Evolutionary conservation across 2,113 vertebrate genomes (phyloP).

Genomic region (Laterallus jamaicensis): DNA sequence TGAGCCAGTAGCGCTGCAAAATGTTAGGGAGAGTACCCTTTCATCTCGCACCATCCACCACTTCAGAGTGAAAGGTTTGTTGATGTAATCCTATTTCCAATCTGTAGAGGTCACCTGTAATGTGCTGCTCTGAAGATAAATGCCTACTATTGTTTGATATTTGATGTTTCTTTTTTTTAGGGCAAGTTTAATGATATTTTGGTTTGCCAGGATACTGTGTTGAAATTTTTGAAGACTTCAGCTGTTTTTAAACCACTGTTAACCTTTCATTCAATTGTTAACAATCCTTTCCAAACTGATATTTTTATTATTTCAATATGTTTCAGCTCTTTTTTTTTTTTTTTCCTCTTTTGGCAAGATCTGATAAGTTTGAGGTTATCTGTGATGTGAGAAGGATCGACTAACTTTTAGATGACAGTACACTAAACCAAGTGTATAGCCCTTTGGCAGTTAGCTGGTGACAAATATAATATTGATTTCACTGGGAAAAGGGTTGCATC

Average conservation of each 20-base stretch:
- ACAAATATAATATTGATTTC: background rate
- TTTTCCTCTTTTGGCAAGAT: background rate
- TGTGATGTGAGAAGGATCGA: background rate
- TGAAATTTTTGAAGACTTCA: slow-evolving; percentile 32
- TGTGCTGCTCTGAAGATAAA: slow-evolving; percentile 56
- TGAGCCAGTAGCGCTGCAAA: slow-evolving; percentile 73
- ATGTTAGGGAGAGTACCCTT: slow-evolving; percentile 66
- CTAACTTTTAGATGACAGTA: background rate
- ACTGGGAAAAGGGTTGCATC: background rate
- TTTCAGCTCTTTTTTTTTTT: background rate
- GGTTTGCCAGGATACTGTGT: slow-evolving; percentile 18
- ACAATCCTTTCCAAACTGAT: background rate
- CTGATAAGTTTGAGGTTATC: background rate
- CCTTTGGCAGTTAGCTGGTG: background rate
- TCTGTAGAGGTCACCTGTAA: slow-evolving; percentile 78
- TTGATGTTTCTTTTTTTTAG: background rate
- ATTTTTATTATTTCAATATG: background rate
- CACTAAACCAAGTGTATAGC: background rate
- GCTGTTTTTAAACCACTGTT: slow-evolving; percentile 30
- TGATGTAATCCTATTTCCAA: slow-evolving; percentile 82
- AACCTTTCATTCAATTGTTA: slow-evolving; percentile 22
- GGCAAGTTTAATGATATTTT: slow-evolving; percentile 56
- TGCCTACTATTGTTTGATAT: slow-evolving; percentile 67
- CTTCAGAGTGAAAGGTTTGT: slow-evolving; percentile 77
- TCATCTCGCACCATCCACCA: slow-evolving; percentile 71